Evolutionary conservation across 2,888 invertebrate genomes (phyloP).

Genomic region (Eulithis testata): DNA sequence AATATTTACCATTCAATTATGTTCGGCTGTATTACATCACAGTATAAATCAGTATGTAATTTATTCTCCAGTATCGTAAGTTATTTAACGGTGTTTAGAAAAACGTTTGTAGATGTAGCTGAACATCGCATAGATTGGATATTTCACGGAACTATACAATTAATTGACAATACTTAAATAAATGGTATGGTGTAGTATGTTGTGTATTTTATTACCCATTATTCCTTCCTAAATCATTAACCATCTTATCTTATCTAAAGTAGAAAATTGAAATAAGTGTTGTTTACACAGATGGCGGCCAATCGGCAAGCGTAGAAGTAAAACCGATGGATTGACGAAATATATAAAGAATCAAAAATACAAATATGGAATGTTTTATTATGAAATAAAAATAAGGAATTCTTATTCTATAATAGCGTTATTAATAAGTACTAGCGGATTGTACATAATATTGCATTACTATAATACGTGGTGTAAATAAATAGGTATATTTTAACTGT

Average conservation of each 20-base stretch:
- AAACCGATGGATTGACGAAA: background rate
- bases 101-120: slow-evolving; percentile 26
- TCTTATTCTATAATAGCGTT: slow-evolving; percentile 22
- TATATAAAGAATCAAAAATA: background rate
- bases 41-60: slow-evolving; percentile 26
- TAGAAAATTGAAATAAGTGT: background rate
- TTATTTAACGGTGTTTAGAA: slow-evolving; percentile 19
- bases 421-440: slow-evolving; percentile 15
- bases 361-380: slow-evolving; percentile 10
- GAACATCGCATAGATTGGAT: slow-evolving; percentile 29
- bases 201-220: slow-evolving; percentile 38
- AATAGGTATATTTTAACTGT: slow-evolving; percentile 6
- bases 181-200: slow-evolving; percentile 74
- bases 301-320: background rate
- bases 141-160: slow-evolving; percentile 51
- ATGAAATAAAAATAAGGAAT: slow-evolving; percentile 18
- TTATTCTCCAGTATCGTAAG: slow-evolving; percentile 31
- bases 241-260: background rate
- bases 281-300: slow-evolving; percentile 11
- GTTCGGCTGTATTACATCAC: slow-evolving; percentile 32
- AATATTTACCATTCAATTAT: slow-evolving; percentile 37
- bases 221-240: background rate
- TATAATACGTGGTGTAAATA: slow-evolving; percentile 10
- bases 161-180: slow-evolving; percentile 79
- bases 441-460: slow-evolving; percentile 10